These are phyloP conservation scores for Acleris holmiana DNA, from an alignment of 2,888 invertebrate species.

Conservation along the genomic window DNA sequence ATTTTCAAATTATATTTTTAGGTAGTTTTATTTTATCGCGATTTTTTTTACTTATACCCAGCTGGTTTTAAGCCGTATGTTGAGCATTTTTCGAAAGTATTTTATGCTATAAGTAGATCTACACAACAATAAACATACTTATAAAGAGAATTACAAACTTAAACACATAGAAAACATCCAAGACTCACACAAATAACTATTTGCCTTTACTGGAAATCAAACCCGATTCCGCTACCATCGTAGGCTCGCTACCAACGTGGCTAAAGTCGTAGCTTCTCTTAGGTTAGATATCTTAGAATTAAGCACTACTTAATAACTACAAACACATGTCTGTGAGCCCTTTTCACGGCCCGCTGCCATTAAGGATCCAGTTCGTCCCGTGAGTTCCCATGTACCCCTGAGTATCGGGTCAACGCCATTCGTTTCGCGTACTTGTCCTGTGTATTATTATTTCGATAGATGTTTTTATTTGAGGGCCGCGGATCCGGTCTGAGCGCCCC, in stretches of 20 bases:
- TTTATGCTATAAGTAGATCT: too few species aligned
- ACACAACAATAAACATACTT: too few species aligned
- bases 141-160: too few species aligned
- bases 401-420: slow-evolving; percentile 80
- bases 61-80: too few species aligned
- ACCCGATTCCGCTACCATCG: not conserved
- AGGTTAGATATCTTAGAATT: slow-evolving; percentile 2
- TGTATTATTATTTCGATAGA: slow-evolving; percentile 83
- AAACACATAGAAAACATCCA: too few species aligned
- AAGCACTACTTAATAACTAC: slow-evolving; percentile 60
- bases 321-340: slow-evolving; percentile 73
- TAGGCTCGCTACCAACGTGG: not conserved
- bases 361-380: slow-evolving; percentile 78
- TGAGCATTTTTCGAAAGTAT: too few species aligned
- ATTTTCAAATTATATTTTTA: too few species aligned
- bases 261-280: too few species aligned
- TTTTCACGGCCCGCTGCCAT: slow-evolving; percentile 78
- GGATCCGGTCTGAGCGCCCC: slow-evolving; percentile 81
- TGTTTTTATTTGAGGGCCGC: slow-evolving; percentile 83
- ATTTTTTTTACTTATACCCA: too few species aligned
- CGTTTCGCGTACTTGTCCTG: slow-evolving; percentile 80
- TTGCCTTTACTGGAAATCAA: too few species aligned
- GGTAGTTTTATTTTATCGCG: too few species aligned
- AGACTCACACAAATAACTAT: too few species aligned
- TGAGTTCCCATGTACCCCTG: slow-evolving; percentile 73